A percentile compares a stretch with the other conserved stretches of the same genome.
These are phyloP conservation scores for Epizoanthus ramosus DNA, from an alignment of 92 coral and sea anemone genomes.

Conservation along the genomic window DNA sequence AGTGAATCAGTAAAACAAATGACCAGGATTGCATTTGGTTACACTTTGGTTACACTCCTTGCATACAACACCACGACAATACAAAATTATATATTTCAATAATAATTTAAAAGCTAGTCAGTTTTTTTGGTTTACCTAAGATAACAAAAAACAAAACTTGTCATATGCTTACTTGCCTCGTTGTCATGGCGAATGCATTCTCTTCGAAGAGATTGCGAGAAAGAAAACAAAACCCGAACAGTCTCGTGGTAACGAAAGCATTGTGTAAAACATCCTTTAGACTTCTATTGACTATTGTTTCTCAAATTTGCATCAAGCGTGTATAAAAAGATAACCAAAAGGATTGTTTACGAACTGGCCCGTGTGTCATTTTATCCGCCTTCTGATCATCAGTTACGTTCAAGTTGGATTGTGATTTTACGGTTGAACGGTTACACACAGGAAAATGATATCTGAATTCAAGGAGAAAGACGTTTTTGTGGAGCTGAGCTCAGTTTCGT, in stretches of 20 bases:
- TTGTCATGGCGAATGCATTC: no score
- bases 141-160: no score
- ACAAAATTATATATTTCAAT: no score
- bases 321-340: neutral
- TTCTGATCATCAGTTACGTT: neutral
- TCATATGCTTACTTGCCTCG: no score
- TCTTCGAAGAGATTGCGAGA: neutral
- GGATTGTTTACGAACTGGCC: neutral
- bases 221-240: neutral
- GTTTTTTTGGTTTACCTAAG: no score
- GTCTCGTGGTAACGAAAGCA: constrained; percentile 19
- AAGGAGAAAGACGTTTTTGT: neutral
- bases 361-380: neutral
- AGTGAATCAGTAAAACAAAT: no score
- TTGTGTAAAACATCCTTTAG: neutral
- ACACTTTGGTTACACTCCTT: no score
- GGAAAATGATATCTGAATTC: neutral
- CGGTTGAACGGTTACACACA: neutral
- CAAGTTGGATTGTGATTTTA: neutral
- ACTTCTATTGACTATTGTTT: neutral
- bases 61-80: no score
- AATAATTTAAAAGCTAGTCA: no score
- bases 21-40: no score
- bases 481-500: constrained; percentile 14
- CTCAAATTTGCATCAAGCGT: neutral